Evolutionary conservation across 53 echinoderm and acorn worm genomes (phyloP).

Genomic region (Pentamera pediparva): DNA sequence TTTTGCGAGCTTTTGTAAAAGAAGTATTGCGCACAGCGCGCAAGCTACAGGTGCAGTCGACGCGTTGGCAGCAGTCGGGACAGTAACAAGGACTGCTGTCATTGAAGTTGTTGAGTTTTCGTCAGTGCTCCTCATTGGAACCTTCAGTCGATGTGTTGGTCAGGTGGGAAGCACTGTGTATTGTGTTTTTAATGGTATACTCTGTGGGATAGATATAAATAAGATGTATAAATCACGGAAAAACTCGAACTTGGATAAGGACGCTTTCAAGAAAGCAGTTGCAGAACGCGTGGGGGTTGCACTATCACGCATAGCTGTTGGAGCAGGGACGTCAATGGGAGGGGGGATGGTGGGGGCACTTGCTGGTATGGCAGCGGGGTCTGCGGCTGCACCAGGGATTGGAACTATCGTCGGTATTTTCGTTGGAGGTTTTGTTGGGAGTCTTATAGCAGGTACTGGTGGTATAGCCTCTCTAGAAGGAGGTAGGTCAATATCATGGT

Average conservation of each 20-base stretch:
- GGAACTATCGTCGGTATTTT: neutral
- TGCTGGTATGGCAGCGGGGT: neutral
- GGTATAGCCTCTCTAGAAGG: neutral
- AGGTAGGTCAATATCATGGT: neutral
- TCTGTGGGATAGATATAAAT: neutral
- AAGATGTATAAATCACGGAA: neutral
- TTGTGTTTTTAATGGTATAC: neutral
- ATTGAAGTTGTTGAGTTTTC: too few relatives aligned
- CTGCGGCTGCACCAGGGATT: too few relatives aligned
- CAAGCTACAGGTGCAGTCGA: neutral
- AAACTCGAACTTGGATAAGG: neutral
- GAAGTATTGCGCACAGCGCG: neutral
- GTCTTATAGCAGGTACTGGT: neutral
- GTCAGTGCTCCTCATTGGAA: too few relatives aligned
- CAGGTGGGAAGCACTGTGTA: too few relatives aligned
- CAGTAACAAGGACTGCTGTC: too few relatives aligned
- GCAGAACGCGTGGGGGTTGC: neutral
- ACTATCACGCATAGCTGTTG: neutral
- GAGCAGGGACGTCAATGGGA: neutral
- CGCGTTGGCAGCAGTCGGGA: neutral
- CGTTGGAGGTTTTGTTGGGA: neutral
- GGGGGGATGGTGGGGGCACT: neutral
- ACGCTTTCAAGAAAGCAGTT: neutral
- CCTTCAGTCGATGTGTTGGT: too few relatives aligned
- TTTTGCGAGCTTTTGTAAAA: constrained; percentile 16